Conservation (phyloP, 2,888 invertebrate species). For the Aporophyla lueneburgensis region DNA sequence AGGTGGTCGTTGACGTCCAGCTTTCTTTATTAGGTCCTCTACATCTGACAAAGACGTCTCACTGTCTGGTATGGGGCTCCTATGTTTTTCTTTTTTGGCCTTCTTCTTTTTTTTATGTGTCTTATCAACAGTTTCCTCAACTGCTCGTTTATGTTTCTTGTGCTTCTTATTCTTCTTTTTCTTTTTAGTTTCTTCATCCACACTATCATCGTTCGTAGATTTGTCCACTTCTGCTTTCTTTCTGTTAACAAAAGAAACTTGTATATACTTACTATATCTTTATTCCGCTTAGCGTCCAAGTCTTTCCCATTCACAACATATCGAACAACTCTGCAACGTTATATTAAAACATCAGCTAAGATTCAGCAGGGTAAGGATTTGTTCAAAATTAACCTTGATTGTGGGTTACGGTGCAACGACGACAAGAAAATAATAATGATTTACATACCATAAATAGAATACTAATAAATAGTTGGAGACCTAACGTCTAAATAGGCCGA, state of each 20-base stretch:
- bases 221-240: conserved; percentile 66
- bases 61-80: conserved; percentile 83
- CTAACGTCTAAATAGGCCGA: background rate
- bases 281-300: conserved; percentile 54
- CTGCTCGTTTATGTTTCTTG: conserved; percentile 93
- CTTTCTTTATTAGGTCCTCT: conserved; percentile 84
- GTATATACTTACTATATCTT: conserved; percentile 76
- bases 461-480: background rate
- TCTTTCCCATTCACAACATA: conserved; percentile 73
- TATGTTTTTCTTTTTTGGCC: conserved; percentile 90
- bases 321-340: conserved; percentile 78
- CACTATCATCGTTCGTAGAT: conserved; percentile 72
- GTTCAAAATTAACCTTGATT: conserved; percentile 11
- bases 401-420: conserved; percentile 39
- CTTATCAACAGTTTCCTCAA: conserved; percentile 88
- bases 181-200: conserved; percentile 83
- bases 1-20: conserved; percentile 71
- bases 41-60: conserved; percentile 85
- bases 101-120: conserved; percentile 91
- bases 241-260: conserved; percentile 67
- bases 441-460: background rate
- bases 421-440: background rate
- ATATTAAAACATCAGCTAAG: conserved; percentile 58
- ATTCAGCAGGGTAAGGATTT: background rate
- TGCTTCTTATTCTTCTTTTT: conserved; percentile 91